Evolutionary conservation across 2,888 invertebrate species (phyloP).

Genomic region (Opisthograptis luteolata): DNA sequence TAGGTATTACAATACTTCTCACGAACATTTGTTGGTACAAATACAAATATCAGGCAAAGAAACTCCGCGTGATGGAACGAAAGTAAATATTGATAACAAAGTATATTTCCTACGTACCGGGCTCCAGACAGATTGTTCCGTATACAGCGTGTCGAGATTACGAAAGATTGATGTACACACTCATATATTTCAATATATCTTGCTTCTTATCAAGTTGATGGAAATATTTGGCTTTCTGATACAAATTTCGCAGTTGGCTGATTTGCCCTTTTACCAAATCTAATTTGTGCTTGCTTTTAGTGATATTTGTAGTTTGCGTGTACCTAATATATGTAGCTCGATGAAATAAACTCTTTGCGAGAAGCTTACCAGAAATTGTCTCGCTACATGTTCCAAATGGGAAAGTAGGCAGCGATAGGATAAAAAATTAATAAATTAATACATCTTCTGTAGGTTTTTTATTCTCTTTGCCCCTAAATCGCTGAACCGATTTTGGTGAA

Average conservation of each 20-base stretch:
- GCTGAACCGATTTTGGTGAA: too few species aligned
- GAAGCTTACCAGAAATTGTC: background rate
- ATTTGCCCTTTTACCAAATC: constrained; percentile 36
- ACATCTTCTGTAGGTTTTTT: too few species aligned
- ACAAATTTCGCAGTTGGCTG: constrained; percentile 34
- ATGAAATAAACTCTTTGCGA: background rate
- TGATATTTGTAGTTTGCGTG: constrained; percentile 9
- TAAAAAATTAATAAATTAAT: too few species aligned
- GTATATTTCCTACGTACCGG: constrained; percentile 24
- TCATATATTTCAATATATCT: constrained; percentile 37
- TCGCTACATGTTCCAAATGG: background rate
- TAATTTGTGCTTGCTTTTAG: constrained; percentile 31
- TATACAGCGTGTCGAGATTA: constrained; percentile 35
- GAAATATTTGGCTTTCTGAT: constrained; percentile 37
- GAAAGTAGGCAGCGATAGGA: too few species aligned
- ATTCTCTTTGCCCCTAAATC: too few species aligned
- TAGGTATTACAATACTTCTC: background rate
- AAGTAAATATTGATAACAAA: constrained; percentile 39
- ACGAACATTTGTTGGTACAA: constrained; percentile 1
- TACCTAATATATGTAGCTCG: background rate
- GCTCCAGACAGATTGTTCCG: constrained; percentile 30
- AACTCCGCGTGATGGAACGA: constrained; percentile 34
- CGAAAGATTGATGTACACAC: constrained; percentile 37
- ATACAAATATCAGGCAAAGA: constrained; percentile 23
- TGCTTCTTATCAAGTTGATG: constrained; percentile 34